Evolutionary conservation across 2,797 vertebrate species (phyloP), one percentile per base, ranked within the genome.

Genomic region (Acipenser oxyrinchus): DNA sequence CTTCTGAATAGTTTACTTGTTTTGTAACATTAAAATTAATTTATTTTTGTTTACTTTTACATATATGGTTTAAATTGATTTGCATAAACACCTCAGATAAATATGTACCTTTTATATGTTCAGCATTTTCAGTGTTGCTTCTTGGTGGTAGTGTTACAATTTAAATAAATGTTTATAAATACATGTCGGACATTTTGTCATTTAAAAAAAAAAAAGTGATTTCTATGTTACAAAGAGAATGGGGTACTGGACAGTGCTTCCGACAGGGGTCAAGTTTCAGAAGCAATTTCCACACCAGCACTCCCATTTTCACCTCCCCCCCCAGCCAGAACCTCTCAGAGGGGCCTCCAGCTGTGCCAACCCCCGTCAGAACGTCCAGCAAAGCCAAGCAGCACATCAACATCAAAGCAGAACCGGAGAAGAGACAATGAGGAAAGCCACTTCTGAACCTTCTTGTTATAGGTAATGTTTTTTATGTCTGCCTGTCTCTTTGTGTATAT

Each of bases 381-480:
- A 99, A 95, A 80, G 75, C 86, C 73, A 93, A 88, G 75, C 93
- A 91, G 63, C 85, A 92, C 11, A 89, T 98, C 72, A 90, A 98
- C 73, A 79, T 99, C 71, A 94, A 93, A 77, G 89, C 86, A 0
- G 96, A 99, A 71, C 79, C 99, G 81, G 95, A 98, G 84, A 97
- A 95, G 80, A 89, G 96, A 70, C 96, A 98, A 86, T 93, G 93
- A 49, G 94, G 96, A 65, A 99, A 99, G 78, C 91, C 93, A 0
- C 88, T 98, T 53, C 84, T 99, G 49, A 99, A 99, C 82, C 78
- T 99, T 66, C 96, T 99, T 59, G 93, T 99, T 71, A 97, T 99
- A 83, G 97, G 96, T 96, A 37, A 37, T 37, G 5, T 37, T 37
- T 37, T 37, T 37, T 37, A 91, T 6, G 82, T 71, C 4, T 66